Base-by-base conservation (phyloP, 2,113 vertebrate species). In the Oxygymnocypris stewartii region DNA sequence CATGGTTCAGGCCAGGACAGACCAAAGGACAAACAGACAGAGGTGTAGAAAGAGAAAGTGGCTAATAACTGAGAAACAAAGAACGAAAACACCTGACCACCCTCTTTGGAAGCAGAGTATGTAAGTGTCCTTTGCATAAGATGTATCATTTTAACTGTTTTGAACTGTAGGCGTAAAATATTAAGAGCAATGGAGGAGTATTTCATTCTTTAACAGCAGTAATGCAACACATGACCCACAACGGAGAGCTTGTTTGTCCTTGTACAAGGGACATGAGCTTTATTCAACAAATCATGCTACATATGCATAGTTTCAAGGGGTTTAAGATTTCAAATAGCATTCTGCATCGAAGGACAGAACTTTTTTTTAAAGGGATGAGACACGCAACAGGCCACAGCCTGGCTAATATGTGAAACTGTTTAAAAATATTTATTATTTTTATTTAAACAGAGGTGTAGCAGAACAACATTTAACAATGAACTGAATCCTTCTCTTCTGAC, bases 21-120 rank as follows among this genome's bases (percentile, higher is more conserved):
- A 91, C 90, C 92, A 92, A 95, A 96, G 95, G 94, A 91, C 94
- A 94, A 91, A 93, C 91, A 80, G 89, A 76, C 85, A 77, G 86
- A 89, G 59, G 82, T 40, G n/a, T 79, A 88, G 84, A 71, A 89
- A 42, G 49, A 89, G 47, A 67, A 88, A 84, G 77, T 23, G 25
- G 83, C 0, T 1, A 10, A 47, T 63, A 35, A 20, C 6, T 42
- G 18, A 69, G 77, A 80, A 67, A 75, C 85, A 42, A 87, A 85
- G 23, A 71, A 40, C 49, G 28, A n/a, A 87, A 40, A 40, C 28
- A 14, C 2, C 65, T 37, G 65, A 61, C 11, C 23, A 80, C 11
- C 35, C 49, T 11, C 47, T 79, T 65, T 85, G 47, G 79, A 69
- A 82, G 65, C 73, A 75, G 7, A 57, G 84, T 14, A 6, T 54